These are phyloP conservation scores for Glossophaga mutica DNA, from an alignment of 2,797 vertebrate genomes.

Conservation along the genomic window DNA sequence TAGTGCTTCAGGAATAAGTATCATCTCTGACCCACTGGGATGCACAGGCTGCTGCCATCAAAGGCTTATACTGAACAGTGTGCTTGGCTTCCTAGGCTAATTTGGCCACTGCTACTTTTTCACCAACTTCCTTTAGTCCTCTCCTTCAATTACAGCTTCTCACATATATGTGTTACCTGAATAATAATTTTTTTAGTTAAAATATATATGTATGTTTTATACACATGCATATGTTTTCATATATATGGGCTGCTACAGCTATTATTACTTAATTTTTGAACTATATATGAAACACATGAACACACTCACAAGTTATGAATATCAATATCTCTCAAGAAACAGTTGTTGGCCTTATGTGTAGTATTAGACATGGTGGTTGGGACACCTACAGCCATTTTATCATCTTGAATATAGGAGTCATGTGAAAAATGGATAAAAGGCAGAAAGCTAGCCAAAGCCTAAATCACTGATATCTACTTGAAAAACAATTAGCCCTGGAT, in stretches of 20 bases:
- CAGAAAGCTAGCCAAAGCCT: neutral
- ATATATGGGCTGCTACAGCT: neutral
- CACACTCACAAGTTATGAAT: neutral
- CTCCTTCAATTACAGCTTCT: neutral
- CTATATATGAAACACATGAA: neutral
- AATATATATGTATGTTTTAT: neutral
- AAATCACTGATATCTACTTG: neutral
- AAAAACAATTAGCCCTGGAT: neutral
- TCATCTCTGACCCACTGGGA: neutral
- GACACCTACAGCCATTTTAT: neutral
- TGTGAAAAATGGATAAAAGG: neutral
- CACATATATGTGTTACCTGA: neutral
- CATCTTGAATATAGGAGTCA: neutral
- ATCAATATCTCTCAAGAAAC: neutral
- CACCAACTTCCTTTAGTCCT: neutral
- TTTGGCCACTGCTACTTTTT: neutral
- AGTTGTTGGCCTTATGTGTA: neutral
- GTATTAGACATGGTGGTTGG: neutral
- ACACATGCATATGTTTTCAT: neutral
- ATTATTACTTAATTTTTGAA: neutral
- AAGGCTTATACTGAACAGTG: neutral
- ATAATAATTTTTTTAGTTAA: neutral
- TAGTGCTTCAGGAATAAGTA: neutral
- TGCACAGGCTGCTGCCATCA: neutral
- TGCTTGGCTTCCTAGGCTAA: neutral